Evolutionary conservation across 2,797 vertebrate species (phyloP).

Genomic region (Sandelia bainsii): DNA sequence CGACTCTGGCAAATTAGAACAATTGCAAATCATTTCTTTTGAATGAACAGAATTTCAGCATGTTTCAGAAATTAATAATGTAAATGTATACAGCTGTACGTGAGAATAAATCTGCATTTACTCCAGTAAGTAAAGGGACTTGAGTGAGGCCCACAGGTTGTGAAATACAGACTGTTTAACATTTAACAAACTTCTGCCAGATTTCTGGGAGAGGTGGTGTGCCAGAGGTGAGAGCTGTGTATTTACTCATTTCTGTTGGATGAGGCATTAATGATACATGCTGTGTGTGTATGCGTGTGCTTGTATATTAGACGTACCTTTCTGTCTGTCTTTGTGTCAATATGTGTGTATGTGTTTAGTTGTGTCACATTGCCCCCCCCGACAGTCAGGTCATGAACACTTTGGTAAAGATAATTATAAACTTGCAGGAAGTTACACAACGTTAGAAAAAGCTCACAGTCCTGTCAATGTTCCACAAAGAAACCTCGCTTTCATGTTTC

Average conservation of each 20-base stretch:
- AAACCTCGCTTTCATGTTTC: constrained; percentile 26
- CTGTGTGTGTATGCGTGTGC: constrained; percentile 21
- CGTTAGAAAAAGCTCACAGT: constrained; percentile 19
- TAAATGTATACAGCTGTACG: constrained; percentile 34
- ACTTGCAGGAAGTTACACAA: constrained; percentile 60
- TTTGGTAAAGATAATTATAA: constrained; percentile 56
- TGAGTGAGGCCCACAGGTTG: constrained; percentile 62
- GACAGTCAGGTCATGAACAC: constrained; percentile 48
- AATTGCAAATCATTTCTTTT: constrained; percentile 26
- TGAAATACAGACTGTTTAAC: constrained; percentile 76
- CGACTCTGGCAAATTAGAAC: constrained; percentile 30
- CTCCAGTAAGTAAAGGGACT: constrained; percentile 70
- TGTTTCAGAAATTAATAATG: constrained; percentile 33
- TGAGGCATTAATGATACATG: constrained; percentile 61
- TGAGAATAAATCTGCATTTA: constrained; percentile 54
- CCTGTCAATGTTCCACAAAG: constrained; percentile 55
- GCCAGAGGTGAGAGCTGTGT: constrained; percentile 63
- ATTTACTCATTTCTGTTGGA: constrained; percentile 66
- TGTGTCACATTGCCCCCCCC: constrained; percentile 44
- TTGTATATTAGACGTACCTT: constrained; percentile 13
- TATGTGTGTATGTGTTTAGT: constrained; percentile 16
- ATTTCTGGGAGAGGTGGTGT: constrained; percentile 64
- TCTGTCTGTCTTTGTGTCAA: constrained; percentile 15
- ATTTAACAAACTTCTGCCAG: constrained; percentile 68
- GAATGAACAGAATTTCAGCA: constrained; percentile 32